Evolutionary conservation across 2,113 vertebrate genomes (phyloP).

Genomic region (Malurus elegans): DNA sequence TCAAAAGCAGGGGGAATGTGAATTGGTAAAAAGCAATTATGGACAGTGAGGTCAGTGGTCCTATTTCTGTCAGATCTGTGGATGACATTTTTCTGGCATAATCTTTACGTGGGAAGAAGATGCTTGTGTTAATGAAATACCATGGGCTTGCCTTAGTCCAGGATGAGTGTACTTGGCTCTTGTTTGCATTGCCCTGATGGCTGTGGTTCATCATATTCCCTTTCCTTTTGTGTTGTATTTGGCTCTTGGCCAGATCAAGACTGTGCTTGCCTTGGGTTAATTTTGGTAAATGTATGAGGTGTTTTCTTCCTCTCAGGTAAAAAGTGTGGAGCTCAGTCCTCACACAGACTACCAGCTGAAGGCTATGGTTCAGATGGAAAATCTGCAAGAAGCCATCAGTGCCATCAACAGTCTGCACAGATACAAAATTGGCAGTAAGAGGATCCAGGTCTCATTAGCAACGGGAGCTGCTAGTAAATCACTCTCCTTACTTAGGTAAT

Average conservation of each 20-base stretch:
- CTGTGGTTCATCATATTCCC: accelerated
- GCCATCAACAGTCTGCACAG: conserved; percentile 89
- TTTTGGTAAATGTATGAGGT: background rate
- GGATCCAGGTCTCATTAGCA: conserved; percentile 91
- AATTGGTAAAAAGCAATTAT: background rate
- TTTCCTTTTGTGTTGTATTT: background rate
- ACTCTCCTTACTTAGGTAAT: conserved; percentile 86
- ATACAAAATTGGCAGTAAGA: conserved; percentile 91
- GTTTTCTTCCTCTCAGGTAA: conserved; percentile 71
- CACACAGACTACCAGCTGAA: conserved; percentile 97
- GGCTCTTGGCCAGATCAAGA: background rate
- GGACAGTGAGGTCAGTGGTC: background rate
- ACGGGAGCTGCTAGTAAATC: conserved; percentile 86
- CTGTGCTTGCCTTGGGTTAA: background rate
- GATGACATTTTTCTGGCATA: background rate
- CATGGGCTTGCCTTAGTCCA: background rate
- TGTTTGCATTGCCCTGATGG: background rate
- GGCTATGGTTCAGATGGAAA: conserved; percentile 89
- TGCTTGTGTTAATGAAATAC: background rate
- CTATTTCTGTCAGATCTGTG: background rate
- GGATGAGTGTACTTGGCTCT: accelerated
- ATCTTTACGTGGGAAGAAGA: background rate
- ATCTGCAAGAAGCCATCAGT: conserved; percentile 89
- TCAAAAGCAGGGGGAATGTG: background rate
- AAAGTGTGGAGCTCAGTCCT: conserved; percentile 88